Percentiles rank a stretch among this genome's conserved stretches.
Conservation (phyloP, 2,888 invertebrate genomes). For the Eulithis testata region DNA sequence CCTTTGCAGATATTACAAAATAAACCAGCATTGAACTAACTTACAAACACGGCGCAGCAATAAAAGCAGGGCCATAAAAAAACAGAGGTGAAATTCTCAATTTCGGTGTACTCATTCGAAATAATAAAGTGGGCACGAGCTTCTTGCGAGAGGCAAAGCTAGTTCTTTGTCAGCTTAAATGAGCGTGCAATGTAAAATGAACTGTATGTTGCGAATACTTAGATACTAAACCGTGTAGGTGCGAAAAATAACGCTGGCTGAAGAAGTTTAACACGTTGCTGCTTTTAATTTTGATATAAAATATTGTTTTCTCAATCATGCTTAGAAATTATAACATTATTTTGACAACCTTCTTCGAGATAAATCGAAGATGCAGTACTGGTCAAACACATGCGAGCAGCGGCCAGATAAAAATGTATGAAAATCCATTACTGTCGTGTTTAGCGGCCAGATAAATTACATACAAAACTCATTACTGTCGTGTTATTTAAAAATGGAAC, state of each 20-base stretch:
- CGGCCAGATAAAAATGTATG: too few species aligned
- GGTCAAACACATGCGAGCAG: too few species aligned
- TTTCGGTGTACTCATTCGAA: conserved; percentile 34
- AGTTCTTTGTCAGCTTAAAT: conserved; percentile 10
- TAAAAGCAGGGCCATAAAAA: conserved; percentile 27
- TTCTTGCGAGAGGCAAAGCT: conserved; percentile 17
- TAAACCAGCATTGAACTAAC: conserved; percentile 16
- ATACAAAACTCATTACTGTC: too few species aligned
- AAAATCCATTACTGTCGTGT: too few species aligned
- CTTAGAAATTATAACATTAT: too few species aligned
- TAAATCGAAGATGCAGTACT: too few species aligned
- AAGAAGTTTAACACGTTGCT: background rate
- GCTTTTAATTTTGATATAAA: background rate
- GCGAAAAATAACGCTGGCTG: background rate
- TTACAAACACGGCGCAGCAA: conserved; percentile 24
- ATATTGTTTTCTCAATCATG: too few species aligned
- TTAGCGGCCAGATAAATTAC: too few species aligned
- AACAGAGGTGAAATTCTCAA: conserved; percentile 33
- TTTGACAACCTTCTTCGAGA: too few species aligned
- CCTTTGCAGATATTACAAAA: conserved; percentile 26
- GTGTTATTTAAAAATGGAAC: too few species aligned
- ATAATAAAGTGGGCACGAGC: conserved; percentile 32
- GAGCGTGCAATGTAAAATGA: conserved; percentile 6
- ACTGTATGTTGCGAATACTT: background rate
- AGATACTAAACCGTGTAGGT: background rate